Evolutionary conservation across 2,888 invertebrate species (phyloP).

Genomic region (Lasioglossum lativentre): DNA sequence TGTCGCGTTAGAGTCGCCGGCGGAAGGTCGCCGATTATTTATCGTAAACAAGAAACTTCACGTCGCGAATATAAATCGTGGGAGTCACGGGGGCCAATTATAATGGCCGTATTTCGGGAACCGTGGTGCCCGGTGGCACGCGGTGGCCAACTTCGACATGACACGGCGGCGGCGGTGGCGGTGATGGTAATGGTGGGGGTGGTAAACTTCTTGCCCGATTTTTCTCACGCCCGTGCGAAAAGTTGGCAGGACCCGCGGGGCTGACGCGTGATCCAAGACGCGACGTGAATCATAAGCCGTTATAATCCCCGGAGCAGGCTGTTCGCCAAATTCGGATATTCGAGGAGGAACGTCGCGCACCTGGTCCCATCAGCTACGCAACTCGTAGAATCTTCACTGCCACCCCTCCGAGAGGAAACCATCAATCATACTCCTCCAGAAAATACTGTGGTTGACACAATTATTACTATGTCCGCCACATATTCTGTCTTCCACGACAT

Average conservation of each 20-base stretch:
- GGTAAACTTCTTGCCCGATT: conserved; percentile 20
- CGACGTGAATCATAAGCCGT: conserved; percentile 47
- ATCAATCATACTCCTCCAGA: not conserved
- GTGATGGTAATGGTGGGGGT: too few relatives aligned
- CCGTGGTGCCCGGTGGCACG: conserved; percentile 25
- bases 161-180: not conserved
- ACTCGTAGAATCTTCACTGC: not conserved
- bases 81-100: conserved; percentile 59
- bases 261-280: conserved; percentile 36
- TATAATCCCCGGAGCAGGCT: conserved; percentile 29
- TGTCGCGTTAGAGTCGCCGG: conserved; percentile 18
- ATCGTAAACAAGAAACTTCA: conserved; percentile 40
- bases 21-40: conserved; percentile 58
- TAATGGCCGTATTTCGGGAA: conserved; percentile 65
- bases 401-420: too few relatives aligned
- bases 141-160: conserved; percentile 49
- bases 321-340: conserved; percentile 23
- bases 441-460: not conserved
- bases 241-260: conserved; percentile 47
- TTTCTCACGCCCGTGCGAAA: conserved; percentile 43
- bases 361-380: not conserved
- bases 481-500: not conserved
- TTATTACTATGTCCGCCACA: not conserved
- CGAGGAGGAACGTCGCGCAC: not conserved
- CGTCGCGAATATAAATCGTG: conserved; percentile 50